Percentiles rank a stretch among this genome's conserved stretches.
These are phyloP conservation scores for Oryzias sinensis DNA, from an alignment of 2,797 vertebrate species.

Conservation along the genomic window DNA sequence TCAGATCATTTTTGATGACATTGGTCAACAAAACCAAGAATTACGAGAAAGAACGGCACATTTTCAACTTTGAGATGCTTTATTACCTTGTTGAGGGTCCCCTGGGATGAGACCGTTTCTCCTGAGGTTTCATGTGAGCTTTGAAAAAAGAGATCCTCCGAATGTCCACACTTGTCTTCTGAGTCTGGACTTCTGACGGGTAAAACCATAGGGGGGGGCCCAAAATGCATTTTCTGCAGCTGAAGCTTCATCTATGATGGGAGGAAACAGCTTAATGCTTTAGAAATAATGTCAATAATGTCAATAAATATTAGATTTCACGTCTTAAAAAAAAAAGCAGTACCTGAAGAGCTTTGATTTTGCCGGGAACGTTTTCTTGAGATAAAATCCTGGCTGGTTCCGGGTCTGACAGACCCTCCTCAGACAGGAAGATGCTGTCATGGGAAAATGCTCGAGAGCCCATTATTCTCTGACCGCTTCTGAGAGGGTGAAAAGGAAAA, in stretches of 20 bases:
- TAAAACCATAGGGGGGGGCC: conserved; percentile 77
- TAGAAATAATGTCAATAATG: neutral
- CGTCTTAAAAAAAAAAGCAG: neutral
- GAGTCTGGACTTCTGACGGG: conserved; percentile 65
- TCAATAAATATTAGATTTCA: neutral
- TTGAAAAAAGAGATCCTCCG: conserved; percentile 79
- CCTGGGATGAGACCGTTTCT: conserved; percentile 54
- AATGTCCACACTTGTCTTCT: conserved; percentile 78
- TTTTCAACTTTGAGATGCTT: conserved; percentile 1
- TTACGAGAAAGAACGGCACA: no score
- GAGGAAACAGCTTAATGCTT: neutral
- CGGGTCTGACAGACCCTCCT: conserved; percentile 75
- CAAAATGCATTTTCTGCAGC: conserved; percentile 86
- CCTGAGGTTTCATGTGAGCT: conserved; percentile 78
- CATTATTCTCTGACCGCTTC: conserved; percentile 76
- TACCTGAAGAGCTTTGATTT: conserved; percentile 92
- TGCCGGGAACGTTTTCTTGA: conserved; percentile 89
- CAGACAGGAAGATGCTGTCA: conserved; percentile 92
- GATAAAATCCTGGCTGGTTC: conserved; percentile 84
- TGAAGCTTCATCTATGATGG: conserved; percentile 85
- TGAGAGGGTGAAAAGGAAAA: conserved; percentile 44
- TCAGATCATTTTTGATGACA: no score
- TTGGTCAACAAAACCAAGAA: no score
- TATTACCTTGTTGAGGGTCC: conserved; percentile 72
- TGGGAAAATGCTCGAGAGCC: conserved; percentile 90